A percentile compares a stretch with the other conserved stretches of the same genome.
phyloP scores from a whole-genome alignment of 1,140 invertebrate species.

The Globodera rostochiensis region DNA sequence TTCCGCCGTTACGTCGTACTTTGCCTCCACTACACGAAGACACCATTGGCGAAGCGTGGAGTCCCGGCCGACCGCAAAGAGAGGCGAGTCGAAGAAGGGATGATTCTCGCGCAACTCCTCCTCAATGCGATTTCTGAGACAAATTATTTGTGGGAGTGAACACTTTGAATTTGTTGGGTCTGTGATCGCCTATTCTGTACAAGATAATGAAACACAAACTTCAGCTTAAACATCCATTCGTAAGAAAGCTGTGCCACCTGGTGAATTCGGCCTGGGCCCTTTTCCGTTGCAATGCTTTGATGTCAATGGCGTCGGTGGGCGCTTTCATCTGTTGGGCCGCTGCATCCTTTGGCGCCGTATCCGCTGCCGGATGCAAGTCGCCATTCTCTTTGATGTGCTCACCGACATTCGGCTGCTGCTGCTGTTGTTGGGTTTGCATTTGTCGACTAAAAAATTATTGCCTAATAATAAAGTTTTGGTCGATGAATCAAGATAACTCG shows the following conservation, averaged over 20 bases:
- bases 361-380: slow-evolving; percentile 45
- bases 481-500: background rate
- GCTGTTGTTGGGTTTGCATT: slow-evolving; percentile 15
- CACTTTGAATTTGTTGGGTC: background rate
- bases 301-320: slow-evolving; percentile 73
- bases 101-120: slow-evolving; percentile 96
- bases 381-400: slow-evolving; percentile 64
- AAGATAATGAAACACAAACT: too few relatives aligned
- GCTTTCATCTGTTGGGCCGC: slow-evolving; percentile 47
- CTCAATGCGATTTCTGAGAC: slow-evolving; percentile 62
- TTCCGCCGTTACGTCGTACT: slow-evolving; percentile 81
- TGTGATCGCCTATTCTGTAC: too few relatives aligned
- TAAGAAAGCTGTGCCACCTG: slow-evolving; percentile 23
- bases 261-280: slow-evolving; percentile 97
- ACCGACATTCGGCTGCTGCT: slow-evolving; percentile 33
- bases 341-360: slow-evolving; percentile 63
- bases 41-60: slow-evolving; percentile 84
- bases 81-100: slow-evolving; percentile 95
- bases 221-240: background rate
- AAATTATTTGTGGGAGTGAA: slow-evolving; percentile 11
- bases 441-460: slow-evolving; percentile 30
- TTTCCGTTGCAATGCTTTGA: slow-evolving; percentile 95
- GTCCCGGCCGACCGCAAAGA: slow-evolving; percentile 89
- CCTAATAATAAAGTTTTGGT: slow-evolving; percentile 8
- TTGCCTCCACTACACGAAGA: slow-evolving; percentile 89